Percentiles rank a stretch among this genome's conserved stretches.
These are phyloP conservation scores for Lumbricus terrestris DNA, from an alignment of 2,888 invertebrate species.

Conservation along the genomic window DNA sequence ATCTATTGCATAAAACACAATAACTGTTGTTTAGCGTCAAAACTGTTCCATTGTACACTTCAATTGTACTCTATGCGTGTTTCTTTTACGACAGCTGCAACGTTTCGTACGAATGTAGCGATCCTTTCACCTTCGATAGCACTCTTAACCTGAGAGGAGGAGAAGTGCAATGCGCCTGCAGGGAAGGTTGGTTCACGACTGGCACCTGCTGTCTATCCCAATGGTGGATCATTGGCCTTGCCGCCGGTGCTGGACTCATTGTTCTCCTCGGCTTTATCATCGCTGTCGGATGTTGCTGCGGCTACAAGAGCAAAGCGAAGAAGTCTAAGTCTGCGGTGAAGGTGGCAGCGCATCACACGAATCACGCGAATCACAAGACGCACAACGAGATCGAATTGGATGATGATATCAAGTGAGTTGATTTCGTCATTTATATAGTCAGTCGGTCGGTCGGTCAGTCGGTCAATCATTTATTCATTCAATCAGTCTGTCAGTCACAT, in stretches of 20 bases:
- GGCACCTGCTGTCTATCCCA: background rate
- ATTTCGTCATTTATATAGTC: background rate
- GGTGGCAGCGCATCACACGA: background rate
- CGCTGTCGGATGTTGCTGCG: background rate
- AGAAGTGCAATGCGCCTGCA: constrained; percentile 7
- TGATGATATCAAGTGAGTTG: background rate
- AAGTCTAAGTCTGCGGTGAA: background rate
- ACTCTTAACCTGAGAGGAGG: background rate
- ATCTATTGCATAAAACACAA: too few relatives aligned
- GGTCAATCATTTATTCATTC: too few relatives aligned
- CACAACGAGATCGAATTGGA: background rate
- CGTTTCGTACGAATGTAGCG: background rate
- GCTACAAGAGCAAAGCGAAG: background rate
- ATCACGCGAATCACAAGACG: background rate
- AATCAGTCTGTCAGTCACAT: too few relatives aligned
- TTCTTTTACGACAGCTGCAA: background rate
- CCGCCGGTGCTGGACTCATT: background rate
- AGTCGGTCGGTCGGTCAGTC: background rate
- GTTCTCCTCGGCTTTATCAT: background rate
- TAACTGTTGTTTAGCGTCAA: too few relatives aligned
- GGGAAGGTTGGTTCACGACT: background rate
- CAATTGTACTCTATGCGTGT: background rate
- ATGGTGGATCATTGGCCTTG: background rate
- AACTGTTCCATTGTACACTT: too few relatives aligned
- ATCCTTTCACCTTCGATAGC: background rate